phyloP scores from a whole-genome alignment of 1,140 invertebrate species.

The Thrips palmi region DNA sequence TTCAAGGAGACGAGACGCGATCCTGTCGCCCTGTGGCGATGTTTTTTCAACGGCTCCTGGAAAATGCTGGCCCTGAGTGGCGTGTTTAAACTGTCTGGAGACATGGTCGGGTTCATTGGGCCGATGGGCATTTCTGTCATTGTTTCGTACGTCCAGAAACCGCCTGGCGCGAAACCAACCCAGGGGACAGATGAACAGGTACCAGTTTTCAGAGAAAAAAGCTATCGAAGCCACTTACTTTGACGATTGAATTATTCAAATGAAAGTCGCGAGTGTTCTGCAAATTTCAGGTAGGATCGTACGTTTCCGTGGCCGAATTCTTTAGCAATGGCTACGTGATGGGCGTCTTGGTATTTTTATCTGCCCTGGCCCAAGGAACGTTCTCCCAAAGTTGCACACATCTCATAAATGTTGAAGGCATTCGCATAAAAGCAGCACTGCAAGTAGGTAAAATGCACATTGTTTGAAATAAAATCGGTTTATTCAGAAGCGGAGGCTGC shows the following conservation, averaged over 20 bases:
- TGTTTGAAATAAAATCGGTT: background rate
- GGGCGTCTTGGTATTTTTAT: slow-evolving; percentile 46
- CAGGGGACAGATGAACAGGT: too few species aligned
- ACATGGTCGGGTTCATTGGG: slow-evolving; percentile 51
- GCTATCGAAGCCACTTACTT: slow-evolving; percentile 5
- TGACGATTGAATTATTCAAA: background rate
- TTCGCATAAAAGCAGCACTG: slow-evolving; percentile 52
- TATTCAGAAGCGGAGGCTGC: background rate
- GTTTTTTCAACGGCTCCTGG: slow-evolving; percentile 50
- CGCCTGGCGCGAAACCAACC: too few species aligned
- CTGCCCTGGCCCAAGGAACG: slow-evolving; percentile 54
- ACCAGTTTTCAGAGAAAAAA: background rate
- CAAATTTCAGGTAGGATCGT: slow-evolving; percentile 8
- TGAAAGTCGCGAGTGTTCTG: too few species aligned
- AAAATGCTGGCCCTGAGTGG: slow-evolving; percentile 50
- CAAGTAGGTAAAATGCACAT: slow-evolving; percentile 32
- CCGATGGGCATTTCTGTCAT: slow-evolving; percentile 57
- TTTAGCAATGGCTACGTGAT: slow-evolving; percentile 60
- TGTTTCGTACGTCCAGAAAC: slow-evolving; percentile 37
- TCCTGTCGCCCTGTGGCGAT: slow-evolving; percentile 34
- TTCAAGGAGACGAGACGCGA: slow-evolving; percentile 3
- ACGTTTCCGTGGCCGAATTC: slow-evolving; percentile 35
- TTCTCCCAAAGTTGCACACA: slow-evolving; percentile 73
- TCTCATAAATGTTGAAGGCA: slow-evolving; percentile 61
- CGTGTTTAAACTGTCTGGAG: slow-evolving; percentile 55